Conservation (phyloP, 2,888 invertebrate species). For the Lasioglossum oenotherae region DNA sequence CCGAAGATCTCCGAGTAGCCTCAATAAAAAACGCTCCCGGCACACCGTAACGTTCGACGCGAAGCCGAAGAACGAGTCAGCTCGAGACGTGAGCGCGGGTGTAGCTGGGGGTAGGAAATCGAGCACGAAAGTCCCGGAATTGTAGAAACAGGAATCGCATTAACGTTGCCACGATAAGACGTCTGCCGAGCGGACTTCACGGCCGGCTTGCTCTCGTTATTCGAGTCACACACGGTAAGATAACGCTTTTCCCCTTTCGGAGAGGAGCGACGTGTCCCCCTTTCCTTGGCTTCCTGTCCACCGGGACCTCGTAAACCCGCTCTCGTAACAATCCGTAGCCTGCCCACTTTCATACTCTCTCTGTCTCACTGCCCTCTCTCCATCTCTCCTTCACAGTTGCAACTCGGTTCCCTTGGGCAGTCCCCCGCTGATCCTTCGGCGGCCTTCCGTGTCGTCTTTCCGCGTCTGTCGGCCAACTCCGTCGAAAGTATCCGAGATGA, state of each 20-base stretch:
- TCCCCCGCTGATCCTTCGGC: constrained; percentile 13
- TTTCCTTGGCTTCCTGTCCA: constrained; percentile 73
- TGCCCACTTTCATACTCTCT: constrained; percentile 67
- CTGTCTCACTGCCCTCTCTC: not conserved
- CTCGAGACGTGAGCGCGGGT: not conserved
- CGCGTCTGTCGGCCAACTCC: constrained; percentile 21
- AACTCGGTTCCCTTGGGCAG: constrained; percentile 20
- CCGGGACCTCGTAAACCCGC: constrained; percentile 77
- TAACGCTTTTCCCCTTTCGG: constrained; percentile 71
- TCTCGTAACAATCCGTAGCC: constrained; percentile 75
- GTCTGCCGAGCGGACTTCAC: constrained; percentile 62
- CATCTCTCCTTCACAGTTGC: not conserved
- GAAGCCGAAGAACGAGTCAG: not conserved
- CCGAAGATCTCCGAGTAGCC: not conserved
- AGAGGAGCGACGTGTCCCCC: constrained; percentile 69
- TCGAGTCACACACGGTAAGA: constrained; percentile 78
- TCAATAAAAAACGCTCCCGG: constrained; percentile 25
- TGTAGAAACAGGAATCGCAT: constrained; percentile 70
- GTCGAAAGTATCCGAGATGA: constrained; percentile 38
- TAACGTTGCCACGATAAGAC: constrained; percentile 71
- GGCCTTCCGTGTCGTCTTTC: constrained; percentile 21
- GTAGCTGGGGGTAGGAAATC: constrained; percentile 32
- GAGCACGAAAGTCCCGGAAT: constrained; percentile 55
- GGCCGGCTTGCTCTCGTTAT: constrained; percentile 75
- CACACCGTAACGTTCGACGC: not conserved